Evolutionary conservation across 2,888 invertebrate genomes (phyloP).

Genomic region (Scotopteryx bipunctaria): DNA sequence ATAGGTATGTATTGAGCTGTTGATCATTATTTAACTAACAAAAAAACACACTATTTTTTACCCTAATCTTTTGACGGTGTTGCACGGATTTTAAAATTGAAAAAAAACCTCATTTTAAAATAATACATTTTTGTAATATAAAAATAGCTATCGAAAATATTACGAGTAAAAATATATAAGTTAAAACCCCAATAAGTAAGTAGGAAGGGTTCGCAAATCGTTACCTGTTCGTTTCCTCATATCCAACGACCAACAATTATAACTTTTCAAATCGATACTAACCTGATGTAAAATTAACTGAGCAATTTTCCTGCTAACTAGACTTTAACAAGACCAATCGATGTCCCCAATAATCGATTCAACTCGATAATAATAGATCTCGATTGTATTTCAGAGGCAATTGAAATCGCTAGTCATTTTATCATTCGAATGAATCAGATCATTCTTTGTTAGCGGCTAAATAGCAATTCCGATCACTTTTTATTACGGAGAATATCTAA

Average conservation of each 20-base stretch:
- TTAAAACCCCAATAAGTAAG: not conserved
- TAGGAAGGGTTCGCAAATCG: not conserved
- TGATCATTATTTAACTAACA: too few relatives aligned
- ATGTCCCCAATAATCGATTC: constrained; percentile 50
- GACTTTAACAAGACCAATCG: constrained; percentile 49
- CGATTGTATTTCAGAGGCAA: constrained; percentile 42
- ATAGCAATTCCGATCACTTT: constrained; percentile 25
- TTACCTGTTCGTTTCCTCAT: not conserved
- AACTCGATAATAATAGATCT: constrained; percentile 48
- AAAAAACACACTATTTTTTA: too few relatives aligned
- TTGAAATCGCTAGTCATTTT: constrained; percentile 24
- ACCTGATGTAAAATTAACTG: constrained; percentile 52
- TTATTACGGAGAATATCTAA: constrained; percentile 15
- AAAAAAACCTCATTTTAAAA: too few relatives aligned
- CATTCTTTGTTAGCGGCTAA: constrained; percentile 21
- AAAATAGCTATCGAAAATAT: not conserved
- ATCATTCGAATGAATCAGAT: constrained; percentile 25
- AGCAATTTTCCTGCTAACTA: constrained; percentile 58
- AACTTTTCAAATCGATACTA: constrained; percentile 20
- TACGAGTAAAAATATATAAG: not conserved
- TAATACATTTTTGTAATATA: too few relatives aligned
- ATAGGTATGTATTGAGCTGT: too few relatives aligned
- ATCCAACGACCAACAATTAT: constrained; percentile 2
- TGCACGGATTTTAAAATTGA: too few relatives aligned
- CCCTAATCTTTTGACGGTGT: too few relatives aligned